phyloP scores from a whole-genome alignment of 1,140 invertebrate species.

The Drosophila sucinea region DNA sequence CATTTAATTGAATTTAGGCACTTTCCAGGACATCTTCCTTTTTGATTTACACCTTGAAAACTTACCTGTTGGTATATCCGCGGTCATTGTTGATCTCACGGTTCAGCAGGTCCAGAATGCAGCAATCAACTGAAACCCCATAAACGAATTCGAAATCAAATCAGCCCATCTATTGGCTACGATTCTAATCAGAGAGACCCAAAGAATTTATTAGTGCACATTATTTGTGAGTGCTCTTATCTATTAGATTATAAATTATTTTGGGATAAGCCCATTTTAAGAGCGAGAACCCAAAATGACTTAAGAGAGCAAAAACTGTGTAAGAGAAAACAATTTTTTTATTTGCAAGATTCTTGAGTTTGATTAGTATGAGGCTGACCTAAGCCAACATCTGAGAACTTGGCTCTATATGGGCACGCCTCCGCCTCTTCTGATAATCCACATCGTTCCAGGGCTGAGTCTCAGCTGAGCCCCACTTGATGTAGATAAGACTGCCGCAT shows the following conservation, averaged over 20 bases:
- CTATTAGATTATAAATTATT: not conserved
- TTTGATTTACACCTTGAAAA: not conserved
- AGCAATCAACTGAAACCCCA: not conserved
- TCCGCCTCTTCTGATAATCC: conserved; percentile 85
- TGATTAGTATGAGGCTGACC: not conserved
- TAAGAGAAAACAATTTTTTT: not conserved
- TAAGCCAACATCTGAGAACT: not conserved
- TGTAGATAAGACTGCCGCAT: conserved; percentile 57
- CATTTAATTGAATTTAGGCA: not conserved
- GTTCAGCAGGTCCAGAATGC: not conserved
- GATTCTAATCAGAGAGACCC: not conserved
- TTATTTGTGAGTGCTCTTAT: not conserved
- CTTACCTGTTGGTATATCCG: not conserved
- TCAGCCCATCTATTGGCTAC: not conserved
- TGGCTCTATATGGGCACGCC: not conserved
- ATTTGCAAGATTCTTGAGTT: not conserved
- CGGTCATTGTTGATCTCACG: not conserved
- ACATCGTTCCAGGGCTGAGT: conserved; percentile 91
- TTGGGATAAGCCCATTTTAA: not conserved
- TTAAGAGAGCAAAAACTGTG: not conserved
- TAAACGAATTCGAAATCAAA: not conserved
- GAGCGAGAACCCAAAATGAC: not conserved
- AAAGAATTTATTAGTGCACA: not conserved
- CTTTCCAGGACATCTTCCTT: not conserved
- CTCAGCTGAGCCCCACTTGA: conserved; percentile 90